Base-by-base conservation (phyloP, 2,797 vertebrate genomes). In the Ficedula albicollis region DNA sequence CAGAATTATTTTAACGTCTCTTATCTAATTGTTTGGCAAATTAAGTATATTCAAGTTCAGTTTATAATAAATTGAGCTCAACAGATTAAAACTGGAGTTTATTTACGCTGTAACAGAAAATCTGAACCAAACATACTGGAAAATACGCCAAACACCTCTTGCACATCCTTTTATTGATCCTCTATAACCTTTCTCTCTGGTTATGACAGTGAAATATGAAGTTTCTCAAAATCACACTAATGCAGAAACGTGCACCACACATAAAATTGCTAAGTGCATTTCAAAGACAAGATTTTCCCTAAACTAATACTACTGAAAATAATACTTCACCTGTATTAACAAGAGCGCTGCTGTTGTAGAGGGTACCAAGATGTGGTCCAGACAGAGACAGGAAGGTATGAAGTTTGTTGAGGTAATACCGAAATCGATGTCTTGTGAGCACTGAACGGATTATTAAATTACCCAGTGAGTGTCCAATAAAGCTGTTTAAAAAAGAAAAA, bases 401-500 rank as follows among this genome's bases (percentile, higher is more conserved):
- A 95, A 99, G 98, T 92, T 98, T 99, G 98, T 96, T 98, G 97
- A 99, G 98, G 98, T 99, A 99, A 98, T 98, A 99, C 95, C 99
- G 99, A 97, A 99, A 99, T 95, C 99, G 98, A 88, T 99, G 99
- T 92, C 99, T 98, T 63, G 99, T 99, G 88, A 99, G 98, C 85
- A 99, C 99, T 63, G 99, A 99, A 94, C 99, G 99, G 89, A 99
- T 99, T 82, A 99, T 99, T 97, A 99, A 98, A 96, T 99, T 99
- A 94, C 99, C 99, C 97, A 99, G 97, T 2, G 99, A 99, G 97
- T 99, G 99, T 95, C 99, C 99, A 93, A 99, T 99, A 98, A 99
- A 99, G 97, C 99, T 99, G 97, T 85, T 96, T 94, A 93, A 96
- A 83, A 94, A 94, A 54, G 49, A 93, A 79, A 68, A 76, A 89